Conservation (phyloP, 1,140 invertebrate genomes). For the Anoplophora glabripennis region DNA sequence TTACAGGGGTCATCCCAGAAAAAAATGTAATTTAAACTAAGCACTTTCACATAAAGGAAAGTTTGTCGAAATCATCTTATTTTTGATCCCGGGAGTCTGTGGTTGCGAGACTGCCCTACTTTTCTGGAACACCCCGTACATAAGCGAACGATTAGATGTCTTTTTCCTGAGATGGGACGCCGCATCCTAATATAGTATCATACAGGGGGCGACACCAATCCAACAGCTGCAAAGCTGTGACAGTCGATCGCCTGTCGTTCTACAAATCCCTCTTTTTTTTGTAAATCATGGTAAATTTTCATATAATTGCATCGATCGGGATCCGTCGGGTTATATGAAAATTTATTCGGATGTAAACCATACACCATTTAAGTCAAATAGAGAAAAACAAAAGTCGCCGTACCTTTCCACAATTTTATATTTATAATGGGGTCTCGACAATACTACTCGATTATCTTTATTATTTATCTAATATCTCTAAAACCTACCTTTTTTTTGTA, state of each 20-base stretch:
- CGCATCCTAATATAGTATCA: conserved; percentile 13
- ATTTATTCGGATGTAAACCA: conserved; percentile 1
- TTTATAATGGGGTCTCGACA: background rate
- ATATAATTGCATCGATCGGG: conserved; percentile 3
- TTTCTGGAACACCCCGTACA: background rate
- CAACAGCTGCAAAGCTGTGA: conserved; percentile 43
- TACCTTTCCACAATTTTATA: conserved; percentile 5
- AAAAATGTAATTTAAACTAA: too few relatives aligned
- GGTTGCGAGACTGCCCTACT: background rate
- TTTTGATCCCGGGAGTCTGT: background rate
- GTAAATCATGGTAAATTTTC: conserved; percentile 23
- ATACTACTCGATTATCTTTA: background rate
- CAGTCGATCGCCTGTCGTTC: conserved; percentile 40
- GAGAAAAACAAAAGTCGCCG: conserved; percentile 3
- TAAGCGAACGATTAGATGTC: background rate
- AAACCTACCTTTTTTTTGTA: conserved; percentile 7
- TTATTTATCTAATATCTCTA: background rate
- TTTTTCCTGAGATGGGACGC: background rate
- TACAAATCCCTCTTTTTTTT: conserved; percentile 29
- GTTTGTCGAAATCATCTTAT: too few relatives aligned
- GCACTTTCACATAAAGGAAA: too few relatives aligned
- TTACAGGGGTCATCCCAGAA: too few relatives aligned
- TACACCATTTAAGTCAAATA: conserved; percentile 4
- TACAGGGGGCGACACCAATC: conserved; percentile 44
- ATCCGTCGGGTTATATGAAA: conserved; percentile 1